Evolutionary conservation across 2,888 invertebrate species (phyloP).

Genomic region (Temnothorax rugatulus): DNA sequence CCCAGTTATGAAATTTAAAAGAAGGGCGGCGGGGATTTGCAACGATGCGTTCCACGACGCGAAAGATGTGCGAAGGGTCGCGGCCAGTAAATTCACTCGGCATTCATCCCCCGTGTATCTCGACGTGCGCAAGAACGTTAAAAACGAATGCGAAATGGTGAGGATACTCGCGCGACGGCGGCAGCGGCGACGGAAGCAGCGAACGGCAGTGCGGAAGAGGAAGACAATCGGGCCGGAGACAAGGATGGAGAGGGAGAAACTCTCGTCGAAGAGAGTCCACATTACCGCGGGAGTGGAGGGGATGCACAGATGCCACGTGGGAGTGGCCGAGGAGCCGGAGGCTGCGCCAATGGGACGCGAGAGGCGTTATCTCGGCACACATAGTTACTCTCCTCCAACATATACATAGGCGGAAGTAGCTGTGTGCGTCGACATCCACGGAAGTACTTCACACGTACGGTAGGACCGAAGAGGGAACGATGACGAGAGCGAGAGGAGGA

Average conservation of each 20-base stretch:
- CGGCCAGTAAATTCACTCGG: not conserved
- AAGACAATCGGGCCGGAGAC: not conserved
- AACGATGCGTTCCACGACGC: not conserved
- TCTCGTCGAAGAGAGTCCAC: not conserved
- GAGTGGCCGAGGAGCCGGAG: constrained; percentile 70
- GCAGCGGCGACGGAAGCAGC: no score
- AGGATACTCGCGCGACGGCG: no score
- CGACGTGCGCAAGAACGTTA: constrained; percentile 12
- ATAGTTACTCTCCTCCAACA: constrained; percentile 59
- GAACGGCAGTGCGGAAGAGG: not conserved
- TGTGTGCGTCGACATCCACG: constrained; percentile 57
- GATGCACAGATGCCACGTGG: constrained; percentile 66
- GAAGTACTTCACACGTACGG: not conserved
- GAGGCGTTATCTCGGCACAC: constrained; percentile 74
- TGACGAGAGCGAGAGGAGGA: constrained; percentile 27
- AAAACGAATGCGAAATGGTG: not conserved
- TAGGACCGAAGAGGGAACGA: constrained; percentile 24
- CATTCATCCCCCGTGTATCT: constrained; percentile 5
- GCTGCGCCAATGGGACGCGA: constrained; percentile 73
- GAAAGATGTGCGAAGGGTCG: not conserved
- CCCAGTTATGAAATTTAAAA: not conserved
- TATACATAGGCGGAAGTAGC: constrained; percentile 52
- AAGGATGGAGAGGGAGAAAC: no score
- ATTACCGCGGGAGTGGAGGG: constrained; percentile 56
- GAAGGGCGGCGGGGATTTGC: not conserved